Evolutionary conservation across 2,797 vertebrate species (phyloP).

Genomic region (Gallinago nigripennis): DNA sequence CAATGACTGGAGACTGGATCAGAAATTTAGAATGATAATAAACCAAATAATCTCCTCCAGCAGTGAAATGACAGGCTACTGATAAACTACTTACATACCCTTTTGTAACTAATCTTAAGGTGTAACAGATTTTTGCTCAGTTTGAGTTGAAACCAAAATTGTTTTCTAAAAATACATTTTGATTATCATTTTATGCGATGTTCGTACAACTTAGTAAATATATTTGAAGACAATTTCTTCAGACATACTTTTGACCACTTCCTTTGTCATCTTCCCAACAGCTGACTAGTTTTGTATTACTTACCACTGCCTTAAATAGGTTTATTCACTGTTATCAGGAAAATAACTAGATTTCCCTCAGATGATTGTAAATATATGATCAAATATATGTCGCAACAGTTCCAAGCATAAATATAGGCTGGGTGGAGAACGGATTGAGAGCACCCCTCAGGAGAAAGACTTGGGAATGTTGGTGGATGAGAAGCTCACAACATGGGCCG

Average conservation of each 20-base stretch:
- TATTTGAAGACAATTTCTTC: background rate
- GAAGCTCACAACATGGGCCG: too few species aligned
- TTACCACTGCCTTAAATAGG: background rate
- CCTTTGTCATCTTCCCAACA: background rate
- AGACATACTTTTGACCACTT: background rate
- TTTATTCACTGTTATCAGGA: background rate
- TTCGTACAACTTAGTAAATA: background rate
- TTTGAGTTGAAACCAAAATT: background rate
- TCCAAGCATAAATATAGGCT: too few species aligned
- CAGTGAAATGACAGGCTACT: background rate
- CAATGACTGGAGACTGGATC: background rate
- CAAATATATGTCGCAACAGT: too few species aligned
- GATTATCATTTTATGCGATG: background rate
- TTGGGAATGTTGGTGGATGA: too few species aligned
- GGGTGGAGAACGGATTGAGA: too few species aligned
- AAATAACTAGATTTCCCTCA: background rate
- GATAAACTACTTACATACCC: background rate
- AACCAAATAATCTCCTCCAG: background rate
- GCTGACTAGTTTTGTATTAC: background rate
- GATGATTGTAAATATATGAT: background rate
- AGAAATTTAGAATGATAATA: background rate
- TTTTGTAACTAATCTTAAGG: background rate
- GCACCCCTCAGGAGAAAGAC: too few species aligned
- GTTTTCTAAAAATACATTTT: background rate
- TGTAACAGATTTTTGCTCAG: background rate